These are phyloP conservation scores for Cynoglossus semilaevis DNA, from an alignment of 2,113 vertebrate species.

Conservation along the genomic window DNA sequence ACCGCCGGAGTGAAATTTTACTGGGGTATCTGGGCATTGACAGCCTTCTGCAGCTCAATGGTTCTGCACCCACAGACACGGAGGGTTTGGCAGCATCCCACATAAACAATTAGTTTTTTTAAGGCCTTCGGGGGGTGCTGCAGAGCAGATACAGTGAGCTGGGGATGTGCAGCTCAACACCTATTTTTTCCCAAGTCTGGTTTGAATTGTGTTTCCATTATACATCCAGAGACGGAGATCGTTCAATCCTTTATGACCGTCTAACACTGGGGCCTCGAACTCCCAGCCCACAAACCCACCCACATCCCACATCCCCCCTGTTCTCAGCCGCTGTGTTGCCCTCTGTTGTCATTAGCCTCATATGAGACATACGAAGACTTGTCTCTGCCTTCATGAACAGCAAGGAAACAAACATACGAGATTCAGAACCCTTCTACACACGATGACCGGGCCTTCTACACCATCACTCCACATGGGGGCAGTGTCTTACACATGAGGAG, in stretches of 20 bases:
- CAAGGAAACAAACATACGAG: conserved; percentile 9
- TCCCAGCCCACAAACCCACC: too few relatives aligned
- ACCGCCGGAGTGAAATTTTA: conserved; percentile 92
- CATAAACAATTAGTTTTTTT: conserved; percentile 27
- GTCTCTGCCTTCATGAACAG: conserved; percentile 24
- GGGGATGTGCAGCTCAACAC: conserved; percentile 7
- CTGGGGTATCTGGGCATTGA: conserved; percentile 86
- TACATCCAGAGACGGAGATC: conserved; percentile 30
- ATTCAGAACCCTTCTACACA: not conserved
- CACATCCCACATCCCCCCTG: not conserved
- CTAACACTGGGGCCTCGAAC: too few relatives aligned
- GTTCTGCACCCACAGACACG: conserved; percentile 66
- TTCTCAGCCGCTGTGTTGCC: conserved; percentile 41
- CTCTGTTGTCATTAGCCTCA: conserved; percentile 17
- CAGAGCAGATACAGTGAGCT: too few relatives aligned
- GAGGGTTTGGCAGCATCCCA: conserved; percentile 49
- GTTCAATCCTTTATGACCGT: conserved; percentile 12
- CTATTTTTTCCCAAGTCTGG: conserved; percentile 1
- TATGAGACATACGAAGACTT: conserved; percentile 32
- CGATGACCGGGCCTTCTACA: conserved; percentile 11
- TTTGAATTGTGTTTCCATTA: conserved; percentile 14
- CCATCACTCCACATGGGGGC: not conserved
- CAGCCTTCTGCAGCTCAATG: conserved; percentile 77
- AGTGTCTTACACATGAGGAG: not conserved
- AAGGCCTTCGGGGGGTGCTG: not conserved